Evolutionary conservation across 1,140 invertebrate genomes (phyloP).

Genomic region (Leptinotarsa lineolata): DNA sequence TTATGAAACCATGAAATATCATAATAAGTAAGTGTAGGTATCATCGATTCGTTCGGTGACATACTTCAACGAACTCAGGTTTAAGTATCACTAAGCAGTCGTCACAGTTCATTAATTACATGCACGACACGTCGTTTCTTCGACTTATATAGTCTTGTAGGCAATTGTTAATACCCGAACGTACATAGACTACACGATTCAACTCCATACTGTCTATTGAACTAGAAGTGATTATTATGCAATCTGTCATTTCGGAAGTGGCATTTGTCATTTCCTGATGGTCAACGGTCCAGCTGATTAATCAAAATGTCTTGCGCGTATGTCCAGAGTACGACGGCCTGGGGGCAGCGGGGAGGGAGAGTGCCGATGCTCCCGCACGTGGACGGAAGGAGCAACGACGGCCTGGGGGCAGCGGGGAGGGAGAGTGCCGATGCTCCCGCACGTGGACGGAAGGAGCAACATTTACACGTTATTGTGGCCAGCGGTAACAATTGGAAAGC

Average conservation of each 20-base stretch:
- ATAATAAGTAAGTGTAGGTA: too few relatives aligned
- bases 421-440: slow-evolving; percentile 13
- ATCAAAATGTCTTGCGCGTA: slow-evolving; percentile 31
- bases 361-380: slow-evolving; percentile 27
- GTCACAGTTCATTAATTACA: too few relatives aligned
- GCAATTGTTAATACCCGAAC: background rate
- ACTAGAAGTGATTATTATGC: slow-evolving; percentile 34
- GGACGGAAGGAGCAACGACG: too few relatives aligned
- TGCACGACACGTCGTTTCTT: too few relatives aligned
- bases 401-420: background rate
- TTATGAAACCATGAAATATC: too few relatives aligned
- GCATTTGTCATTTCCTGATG: slow-evolving; percentile 42
- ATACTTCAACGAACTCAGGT: too few relatives aligned
- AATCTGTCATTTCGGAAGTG: slow-evolving; percentile 40
- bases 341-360: background rate
- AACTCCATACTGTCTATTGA: slow-evolving; percentile 17
- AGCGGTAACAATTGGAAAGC: background rate
- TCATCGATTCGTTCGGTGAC: too few relatives aligned
- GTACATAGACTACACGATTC: background rate
- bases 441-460: slow-evolving; percentile 32
- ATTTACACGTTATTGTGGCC: slow-evolving; percentile 28
- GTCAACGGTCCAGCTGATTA: slow-evolving; percentile 33
- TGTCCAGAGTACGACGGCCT: slow-evolving; percentile 8
- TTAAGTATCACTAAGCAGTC: too few relatives aligned
- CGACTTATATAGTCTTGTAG: slow-evolving; percentile 4